Base-by-base conservation (phyloP, 1,140 invertebrate species). In the Drosophila orosa region DNA sequence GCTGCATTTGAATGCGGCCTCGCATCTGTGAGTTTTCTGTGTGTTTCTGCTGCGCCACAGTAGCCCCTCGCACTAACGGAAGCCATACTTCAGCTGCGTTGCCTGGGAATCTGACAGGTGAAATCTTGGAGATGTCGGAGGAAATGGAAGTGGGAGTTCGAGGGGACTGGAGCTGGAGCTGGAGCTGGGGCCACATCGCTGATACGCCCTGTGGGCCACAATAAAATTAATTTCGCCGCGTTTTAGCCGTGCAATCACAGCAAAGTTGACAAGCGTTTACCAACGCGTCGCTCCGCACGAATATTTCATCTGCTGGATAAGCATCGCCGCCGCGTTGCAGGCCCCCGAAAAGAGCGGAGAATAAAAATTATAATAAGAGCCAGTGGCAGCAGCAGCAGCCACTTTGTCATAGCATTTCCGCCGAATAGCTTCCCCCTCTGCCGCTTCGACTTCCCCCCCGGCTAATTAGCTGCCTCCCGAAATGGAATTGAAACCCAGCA, bases 381-480 rank as follows among this genome's bases (percentile, higher is more conserved):
- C 44, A 7, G 39, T 17, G 39, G 44, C 48, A 80, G 78, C 60
- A 48, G 40, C 33, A 58, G 44, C 71, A 63, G 63, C 29, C 77
- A 80, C 80, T 89, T 90, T 89, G 80, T 89, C 85, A 90, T 85
- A 79, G 78, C 85, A 89, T 89, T 89, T 89, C 85, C 85, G 80
- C 85, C 47, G 85, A 71, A 72, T 42, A 71, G 31, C 29, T 58
- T 40, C 27, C 24, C 22, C 33, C 22, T 25, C n/a, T n/a, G 24
- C 22, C 13, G 15, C 19, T 4, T 13, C 9, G 8, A 3, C 6
- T 29, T 7, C 35, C 13, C 39, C 37, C 31, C 68, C 71, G 75
- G 81, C 89, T 91, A 91, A 91, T 91, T 91, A 91, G 89, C 71
- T 75, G 89, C 81, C 90, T 85, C 31, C 50, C 31, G 50, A 54